Evolutionary conservation across 37 sponge, comb jelly and placozoan genomes (phyloP).

Genomic region (Chondrosia reniformis): DNA sequence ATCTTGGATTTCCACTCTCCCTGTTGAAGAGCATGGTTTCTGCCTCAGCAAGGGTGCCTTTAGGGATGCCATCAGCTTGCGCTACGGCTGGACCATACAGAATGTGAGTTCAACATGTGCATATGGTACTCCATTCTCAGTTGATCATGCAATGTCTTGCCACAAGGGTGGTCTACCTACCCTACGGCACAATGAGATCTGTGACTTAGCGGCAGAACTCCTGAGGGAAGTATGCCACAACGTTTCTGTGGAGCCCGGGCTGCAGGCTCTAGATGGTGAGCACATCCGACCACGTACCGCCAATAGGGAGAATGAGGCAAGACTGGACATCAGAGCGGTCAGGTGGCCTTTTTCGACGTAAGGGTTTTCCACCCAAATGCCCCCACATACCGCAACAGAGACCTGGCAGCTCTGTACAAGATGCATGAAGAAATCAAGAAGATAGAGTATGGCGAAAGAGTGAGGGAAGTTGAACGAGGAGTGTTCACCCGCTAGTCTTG

Average conservation of each 20-base stretch:
- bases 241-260: background rate
- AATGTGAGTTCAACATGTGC: constrained; percentile 13
- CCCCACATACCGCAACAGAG: background rate
- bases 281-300: background rate
- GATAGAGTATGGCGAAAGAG: background rate
- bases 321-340: background rate
- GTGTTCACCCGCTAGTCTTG: constrained; percentile 4
- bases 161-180: constrained; percentile 14
- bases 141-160: constrained; percentile 15
- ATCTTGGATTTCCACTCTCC: background rate
- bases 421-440: background rate
- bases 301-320: background rate
- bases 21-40: constrained; percentile 1
- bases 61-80: background rate
- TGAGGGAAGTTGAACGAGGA: constrained; percentile 9
- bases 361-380: background rate
- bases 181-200: background rate
- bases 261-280: constrained; percentile 15
- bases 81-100: background rate
- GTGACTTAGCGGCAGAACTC: background rate
- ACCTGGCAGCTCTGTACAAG: background rate
- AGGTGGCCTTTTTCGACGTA: constrained; percentile 11
- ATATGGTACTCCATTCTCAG: background rate
- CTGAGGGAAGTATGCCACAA: background rate
- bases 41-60: background rate